Conservation (phyloP, 2,113 vertebrate species). For the Motacilla alba region DNA sequence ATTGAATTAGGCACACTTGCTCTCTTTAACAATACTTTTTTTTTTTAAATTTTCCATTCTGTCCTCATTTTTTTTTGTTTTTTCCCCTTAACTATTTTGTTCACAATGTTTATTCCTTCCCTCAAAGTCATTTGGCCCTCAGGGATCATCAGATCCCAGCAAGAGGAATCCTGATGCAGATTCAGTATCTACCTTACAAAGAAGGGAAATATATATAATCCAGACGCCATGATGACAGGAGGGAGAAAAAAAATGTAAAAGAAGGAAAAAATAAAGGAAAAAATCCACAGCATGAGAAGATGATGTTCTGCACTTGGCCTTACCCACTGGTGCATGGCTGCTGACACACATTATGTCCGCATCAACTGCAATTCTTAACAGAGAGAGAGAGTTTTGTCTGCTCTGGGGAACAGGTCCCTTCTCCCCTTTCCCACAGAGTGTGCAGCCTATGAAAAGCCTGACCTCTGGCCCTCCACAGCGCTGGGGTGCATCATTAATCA, state of each 20-base stretch:
- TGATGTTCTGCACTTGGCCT: neutral
- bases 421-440: constrained; percentile 63
- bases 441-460: constrained; percentile 4
- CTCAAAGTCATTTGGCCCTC: neutral
- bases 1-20: neutral
- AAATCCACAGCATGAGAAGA: neutral
- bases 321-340: neutral
- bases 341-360: neutral
- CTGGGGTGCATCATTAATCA: constrained; percentile 68
- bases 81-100: neutral
- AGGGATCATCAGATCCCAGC: neutral
- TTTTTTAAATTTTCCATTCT: neutral
- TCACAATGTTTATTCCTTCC: neutral
- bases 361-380: neutral
- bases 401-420: neutral
- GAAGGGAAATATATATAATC: neutral
- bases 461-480: constrained; percentile 38
- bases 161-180: neutral
- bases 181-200: neutral
- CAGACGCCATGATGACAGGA: neutral
- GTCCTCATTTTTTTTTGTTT: neutral
- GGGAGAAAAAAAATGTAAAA: accelerated
- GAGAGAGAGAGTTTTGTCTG: neutral
- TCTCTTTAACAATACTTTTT: neutral
- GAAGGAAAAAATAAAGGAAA: too few species aligned